Evolutionary conservation across 2,888 invertebrate species (phyloP).

Genomic region (Rutpela maculata): DNA sequence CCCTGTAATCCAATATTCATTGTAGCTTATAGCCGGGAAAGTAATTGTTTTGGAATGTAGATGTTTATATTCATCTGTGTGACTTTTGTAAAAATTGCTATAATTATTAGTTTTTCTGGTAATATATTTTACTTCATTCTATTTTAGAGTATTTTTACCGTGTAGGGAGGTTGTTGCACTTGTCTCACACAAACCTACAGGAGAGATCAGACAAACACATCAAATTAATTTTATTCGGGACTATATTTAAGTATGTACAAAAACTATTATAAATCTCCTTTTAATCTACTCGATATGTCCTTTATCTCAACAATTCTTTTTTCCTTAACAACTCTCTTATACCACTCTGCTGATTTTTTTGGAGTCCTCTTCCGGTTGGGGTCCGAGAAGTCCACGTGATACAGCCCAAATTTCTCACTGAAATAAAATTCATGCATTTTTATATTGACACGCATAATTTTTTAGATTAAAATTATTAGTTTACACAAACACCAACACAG

Average conservation of each 20-base stretch:
- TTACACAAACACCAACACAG: no score
- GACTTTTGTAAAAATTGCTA: no score
- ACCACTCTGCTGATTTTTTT: constrained; percentile 78
- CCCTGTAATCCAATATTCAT: no score
- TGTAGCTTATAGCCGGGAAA: no score
- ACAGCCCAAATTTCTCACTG: constrained; percentile 81
- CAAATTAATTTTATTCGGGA: not conserved
- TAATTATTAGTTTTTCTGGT: no score
- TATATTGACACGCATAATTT: not conserved
- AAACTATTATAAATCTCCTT: constrained; percentile 37
- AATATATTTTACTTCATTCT: no score
- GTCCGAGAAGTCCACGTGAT: constrained; percentile 80
- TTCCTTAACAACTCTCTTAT: constrained; percentile 75
- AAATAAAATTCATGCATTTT: constrained; percentile 60
- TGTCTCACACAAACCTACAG: not conserved
- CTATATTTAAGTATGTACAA: not conserved
- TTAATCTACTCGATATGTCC: constrained; percentile 37
- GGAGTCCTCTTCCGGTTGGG: constrained; percentile 77
- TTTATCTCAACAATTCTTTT: constrained; percentile 49
- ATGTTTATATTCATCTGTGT: no score
- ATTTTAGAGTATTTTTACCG: no score
- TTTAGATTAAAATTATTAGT: no score
- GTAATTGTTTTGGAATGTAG: no score
- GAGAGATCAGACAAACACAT: not conserved
- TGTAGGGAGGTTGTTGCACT: no score